A percentile compares a stretch with the other conserved stretches of the same genome.
Evolutionary conservation across 1,140 invertebrate genomes (phyloP).

Genomic region (Temnothorax curvispinosus): DNA sequence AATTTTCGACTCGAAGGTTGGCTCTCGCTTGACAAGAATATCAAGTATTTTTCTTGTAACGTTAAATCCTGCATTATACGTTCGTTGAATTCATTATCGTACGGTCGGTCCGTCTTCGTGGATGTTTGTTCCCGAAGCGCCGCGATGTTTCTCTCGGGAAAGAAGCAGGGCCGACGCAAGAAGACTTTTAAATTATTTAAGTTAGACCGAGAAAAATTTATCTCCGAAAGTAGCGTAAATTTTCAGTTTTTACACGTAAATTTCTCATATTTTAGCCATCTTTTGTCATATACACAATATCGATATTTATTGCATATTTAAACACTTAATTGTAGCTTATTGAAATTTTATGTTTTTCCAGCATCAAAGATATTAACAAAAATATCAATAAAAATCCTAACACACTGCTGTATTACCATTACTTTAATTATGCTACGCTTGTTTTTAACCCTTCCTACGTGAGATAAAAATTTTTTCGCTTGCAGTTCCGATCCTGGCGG

Average conservation of each 20-base stretch:
- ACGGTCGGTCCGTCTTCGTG: slow-evolving; percentile 19
- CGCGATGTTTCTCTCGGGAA: neutral
- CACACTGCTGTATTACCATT: neutral
- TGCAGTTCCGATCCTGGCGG: slow-evolving; percentile 13
- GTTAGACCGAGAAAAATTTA: neutral
- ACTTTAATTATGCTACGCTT: neutral
- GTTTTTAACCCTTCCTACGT: neutral
- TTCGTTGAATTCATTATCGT: slow-evolving; percentile 56
- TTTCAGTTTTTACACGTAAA: neutral
- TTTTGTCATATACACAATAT: neutral
- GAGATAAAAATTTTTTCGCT: slow-evolving; percentile 8
- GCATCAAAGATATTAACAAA: neutral
- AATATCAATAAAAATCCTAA: neutral
- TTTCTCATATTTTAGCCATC: neutral
- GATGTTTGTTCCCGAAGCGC: slow-evolving; percentile 14
- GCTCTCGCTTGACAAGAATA: slow-evolving; percentile 2
- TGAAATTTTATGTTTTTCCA: neutral
- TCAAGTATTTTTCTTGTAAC: slow-evolving; percentile 17
- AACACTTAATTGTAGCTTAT: neutral
- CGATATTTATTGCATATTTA: neutral
- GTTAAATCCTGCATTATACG: slow-evolving; percentile 49
- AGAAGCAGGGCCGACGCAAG: slow-evolving; percentile 19
- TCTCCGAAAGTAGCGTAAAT: neutral
- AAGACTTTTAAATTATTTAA: slow-evolving; percentile 24
- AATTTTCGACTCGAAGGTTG: slow-evolving; percentile 2